phyloP scores from a whole-genome alignment of 92 coral and sea anemone species.

The Epizoanthus stellaris region DNA sequence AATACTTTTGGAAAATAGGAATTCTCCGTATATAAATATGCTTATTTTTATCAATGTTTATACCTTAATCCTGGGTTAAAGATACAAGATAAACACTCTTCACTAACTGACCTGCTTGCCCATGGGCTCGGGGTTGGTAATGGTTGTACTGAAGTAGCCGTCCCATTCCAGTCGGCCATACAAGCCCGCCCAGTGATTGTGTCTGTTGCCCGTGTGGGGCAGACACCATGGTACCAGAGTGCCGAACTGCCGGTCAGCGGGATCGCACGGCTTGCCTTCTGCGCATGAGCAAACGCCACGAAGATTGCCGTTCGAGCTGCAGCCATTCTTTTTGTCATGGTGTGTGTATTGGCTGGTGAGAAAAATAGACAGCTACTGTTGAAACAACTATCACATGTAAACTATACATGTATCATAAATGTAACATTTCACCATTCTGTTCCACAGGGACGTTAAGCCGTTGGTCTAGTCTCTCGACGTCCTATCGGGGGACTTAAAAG shows the following conservation, averaged over 20 bases:
- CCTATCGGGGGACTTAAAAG: too few relatives aligned
- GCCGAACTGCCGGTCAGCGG: conserved; percentile 94
- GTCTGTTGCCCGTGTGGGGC: conserved; percentile 99
- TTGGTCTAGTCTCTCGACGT: too few relatives aligned
- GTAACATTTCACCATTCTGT: too few relatives aligned
- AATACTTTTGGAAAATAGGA: too few relatives aligned
- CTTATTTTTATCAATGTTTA: too few relatives aligned
- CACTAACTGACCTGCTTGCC: conserved; percentile 87
- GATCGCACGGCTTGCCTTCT: conserved; percentile 92
- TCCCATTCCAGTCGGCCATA: conserved; percentile 99
- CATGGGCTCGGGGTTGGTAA: conserved; percentile 99
- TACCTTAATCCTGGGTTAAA: not conserved
- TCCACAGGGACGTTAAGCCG: too few relatives aligned
- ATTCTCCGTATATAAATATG: too few relatives aligned
- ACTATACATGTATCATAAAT: not conserved
- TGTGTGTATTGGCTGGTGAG: conserved; percentile 80
- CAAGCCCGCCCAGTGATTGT: conserved; percentile 98
- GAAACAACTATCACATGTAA: not conserved
- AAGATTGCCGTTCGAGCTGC: conserved; percentile 71
- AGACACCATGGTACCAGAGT: conserved; percentile 98
- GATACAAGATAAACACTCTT: not conserved
- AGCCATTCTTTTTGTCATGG: conserved; percentile 92
- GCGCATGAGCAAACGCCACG: conserved; percentile 99
- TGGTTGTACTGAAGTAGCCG: conserved; percentile 97
- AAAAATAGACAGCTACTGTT: not conserved